Evolutionary conservation across 2,113 vertebrate genomes (phyloP).

Genomic region (Neopipo cinnamomea): DNA sequence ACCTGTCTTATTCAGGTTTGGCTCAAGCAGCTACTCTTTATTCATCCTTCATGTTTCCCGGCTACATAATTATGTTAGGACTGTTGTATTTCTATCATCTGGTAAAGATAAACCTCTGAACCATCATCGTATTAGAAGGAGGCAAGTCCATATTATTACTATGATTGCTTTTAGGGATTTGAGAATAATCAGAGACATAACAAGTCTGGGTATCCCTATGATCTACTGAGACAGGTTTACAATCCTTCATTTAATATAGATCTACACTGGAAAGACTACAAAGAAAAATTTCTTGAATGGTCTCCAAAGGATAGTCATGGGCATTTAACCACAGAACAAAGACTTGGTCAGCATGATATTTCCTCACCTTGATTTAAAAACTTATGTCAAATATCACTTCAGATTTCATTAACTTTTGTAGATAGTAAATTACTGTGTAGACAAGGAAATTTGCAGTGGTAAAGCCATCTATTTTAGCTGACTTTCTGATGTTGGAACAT

Average conservation of each 20-base stretch:
- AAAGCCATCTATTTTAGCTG: background rate
- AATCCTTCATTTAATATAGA: background rate
- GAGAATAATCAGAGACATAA: background rate
- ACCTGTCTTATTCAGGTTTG: background rate
- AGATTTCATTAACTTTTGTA: background rate
- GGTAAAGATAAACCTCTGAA: background rate
- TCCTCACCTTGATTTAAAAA: background rate
- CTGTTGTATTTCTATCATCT: background rate
- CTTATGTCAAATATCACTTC: background rate
- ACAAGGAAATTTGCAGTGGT: background rate
- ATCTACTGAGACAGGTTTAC: background rate
- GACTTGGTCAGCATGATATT: background rate
- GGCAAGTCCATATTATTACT: background rate
- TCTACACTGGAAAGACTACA: background rate
- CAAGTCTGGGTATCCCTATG: background rate
- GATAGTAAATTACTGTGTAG: background rate
- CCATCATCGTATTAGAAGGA: background rate
- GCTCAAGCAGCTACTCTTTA: background rate
- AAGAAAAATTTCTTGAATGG: background rate
- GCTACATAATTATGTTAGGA: background rate
- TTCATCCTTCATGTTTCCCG: background rate
- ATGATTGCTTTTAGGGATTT: background rate
- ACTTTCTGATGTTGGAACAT: background rate
- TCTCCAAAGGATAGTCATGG: background rate
- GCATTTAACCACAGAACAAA: background rate